These are phyloP conservation scores for Hemicrepidius hirtus DNA, from an alignment of 2,888 invertebrate species.

Conservation along the genomic window DNA sequence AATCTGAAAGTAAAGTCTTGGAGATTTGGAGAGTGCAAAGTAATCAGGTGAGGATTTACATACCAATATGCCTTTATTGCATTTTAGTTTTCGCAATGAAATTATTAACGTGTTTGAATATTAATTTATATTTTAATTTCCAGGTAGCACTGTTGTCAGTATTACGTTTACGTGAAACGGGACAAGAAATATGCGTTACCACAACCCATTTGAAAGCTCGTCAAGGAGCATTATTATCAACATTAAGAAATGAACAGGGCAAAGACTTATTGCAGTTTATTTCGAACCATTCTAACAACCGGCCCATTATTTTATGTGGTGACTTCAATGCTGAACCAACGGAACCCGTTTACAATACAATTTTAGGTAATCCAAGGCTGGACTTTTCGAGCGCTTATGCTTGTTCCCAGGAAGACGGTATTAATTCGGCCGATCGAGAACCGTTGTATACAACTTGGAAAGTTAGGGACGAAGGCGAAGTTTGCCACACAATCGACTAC, in stretches of 20 bases:
- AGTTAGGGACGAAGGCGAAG: slow-evolving; percentile 81
- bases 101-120: neutral
- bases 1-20: slow-evolving; percentile 76
- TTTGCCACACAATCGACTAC: slow-evolving; percentile 85
- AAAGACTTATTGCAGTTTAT: slow-evolving; percentile 79
- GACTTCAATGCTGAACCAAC: slow-evolving; percentile 86
- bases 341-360: slow-evolving; percentile 81
- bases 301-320: slow-evolving; percentile 81
- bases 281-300: slow-evolving; percentile 70
- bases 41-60: slow-evolving; percentile 76
- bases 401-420: slow-evolving; percentile 63
- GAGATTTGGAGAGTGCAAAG: slow-evolving; percentile 85
- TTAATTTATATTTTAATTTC: slow-evolving; percentile 44
- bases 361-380: slow-evolving; percentile 72
- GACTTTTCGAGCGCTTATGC: slow-evolving; percentile 75
- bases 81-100: too few species aligned
- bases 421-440: slow-evolving; percentile 72
- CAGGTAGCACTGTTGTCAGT: slow-evolving; percentile 78
- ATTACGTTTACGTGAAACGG: slow-evolving; percentile 74
- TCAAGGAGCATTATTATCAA: slow-evolving; percentile 79
- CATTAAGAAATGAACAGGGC: slow-evolving; percentile 82
- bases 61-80: neutral
- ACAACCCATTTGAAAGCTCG: slow-evolving; percentile 86
- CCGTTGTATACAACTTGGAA: slow-evolving; percentile 87
- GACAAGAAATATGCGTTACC: slow-evolving; percentile 78